Base-by-base conservation (phyloP, 2,888 invertebrate species). In the Lepidochitona cinerea region DNA sequence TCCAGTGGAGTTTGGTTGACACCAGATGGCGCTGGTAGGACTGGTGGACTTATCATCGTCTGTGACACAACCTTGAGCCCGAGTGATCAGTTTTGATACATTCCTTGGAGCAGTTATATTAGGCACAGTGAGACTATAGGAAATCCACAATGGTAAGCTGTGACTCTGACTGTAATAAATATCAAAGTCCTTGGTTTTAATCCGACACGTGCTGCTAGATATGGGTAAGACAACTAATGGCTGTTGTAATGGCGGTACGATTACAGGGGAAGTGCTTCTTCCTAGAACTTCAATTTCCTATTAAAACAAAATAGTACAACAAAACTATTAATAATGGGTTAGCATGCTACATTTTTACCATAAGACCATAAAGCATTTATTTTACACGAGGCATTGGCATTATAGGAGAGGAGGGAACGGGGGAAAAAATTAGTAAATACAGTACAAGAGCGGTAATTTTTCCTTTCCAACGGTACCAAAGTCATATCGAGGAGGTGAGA, bases 91-190 rank as follows among this genome's bases (percentile, higher is more conserved):
- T 23, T 23, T 23, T 7, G 7, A 7, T 49, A 7, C 23, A 23
- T 2, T 49, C 2, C 7, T 49, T 1, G 49, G 23, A n/a, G n/a
- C n/a, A n/a, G n/a, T n/a, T n/a, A n/a, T n/a, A 35, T 70, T 35
- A 2, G 53, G 18, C 32, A 52, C 32, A 18, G 73, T 75, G 1
- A 82, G 32, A 0, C 36, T 66, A 69, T 73, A 82, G 0, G 80
- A 77, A 18, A 70, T 69, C 68, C 76, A 66, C 0, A 71, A 53
- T 6, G 82, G 80, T 66, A 75, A 76, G 18, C 75, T 75, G 12
- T 59, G 68, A 0, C 14, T 6, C 18, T 68, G 54, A 33, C 76
- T 76, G 71, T 74, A 80, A 4, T 29, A 29, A 32, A 59, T 32
- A 59, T 59, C 59, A 59, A 29, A 59, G 59, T 59, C 59, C 2